These are phyloP conservation scores for Heterocephalus glaber DNA, from an alignment of 2,113 vertebrate species.

Conservation along the genomic window DNA sequence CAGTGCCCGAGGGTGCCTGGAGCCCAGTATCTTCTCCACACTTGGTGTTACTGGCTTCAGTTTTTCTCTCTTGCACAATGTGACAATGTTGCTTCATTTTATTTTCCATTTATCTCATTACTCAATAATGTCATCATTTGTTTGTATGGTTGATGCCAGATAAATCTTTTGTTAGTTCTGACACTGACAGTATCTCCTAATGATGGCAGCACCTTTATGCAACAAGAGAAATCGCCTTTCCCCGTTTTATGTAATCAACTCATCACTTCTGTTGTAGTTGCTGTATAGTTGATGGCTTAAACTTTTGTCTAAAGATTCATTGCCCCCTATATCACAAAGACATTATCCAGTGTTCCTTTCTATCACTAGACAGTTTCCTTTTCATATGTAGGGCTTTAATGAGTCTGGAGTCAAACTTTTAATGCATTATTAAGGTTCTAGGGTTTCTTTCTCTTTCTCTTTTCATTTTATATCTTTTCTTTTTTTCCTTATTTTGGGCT, in stretches of 20 bases:
- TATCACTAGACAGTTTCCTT: not conserved
- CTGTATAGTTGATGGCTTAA: not conserved
- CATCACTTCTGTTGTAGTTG: not conserved
- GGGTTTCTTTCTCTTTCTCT: not conserved
- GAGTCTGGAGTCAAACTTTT: not conserved
- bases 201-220: not conserved
- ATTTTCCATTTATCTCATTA: too few relatives aligned
- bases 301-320: not conserved
- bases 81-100: rapidly evolving
- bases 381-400: too few relatives aligned
- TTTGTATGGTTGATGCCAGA: rapidly evolving
- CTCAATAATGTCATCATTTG: not conserved
- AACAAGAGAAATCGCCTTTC: too few relatives aligned
- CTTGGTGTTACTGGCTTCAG: rapidly evolving
- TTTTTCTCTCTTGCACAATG: rapidly evolving
- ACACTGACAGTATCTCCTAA: not conserved
- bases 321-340: not conserved
- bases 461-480: not conserved
- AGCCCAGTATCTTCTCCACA: not conserved
- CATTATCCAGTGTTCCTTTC: not conserved
- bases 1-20: rapidly evolving
- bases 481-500: not conserved
- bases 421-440: not conserved
- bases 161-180: not conserved
- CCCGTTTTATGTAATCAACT: too few relatives aligned